Conservation (phyloP, 2,113 vertebrate species). For the Accipiter virgatus region DNA sequence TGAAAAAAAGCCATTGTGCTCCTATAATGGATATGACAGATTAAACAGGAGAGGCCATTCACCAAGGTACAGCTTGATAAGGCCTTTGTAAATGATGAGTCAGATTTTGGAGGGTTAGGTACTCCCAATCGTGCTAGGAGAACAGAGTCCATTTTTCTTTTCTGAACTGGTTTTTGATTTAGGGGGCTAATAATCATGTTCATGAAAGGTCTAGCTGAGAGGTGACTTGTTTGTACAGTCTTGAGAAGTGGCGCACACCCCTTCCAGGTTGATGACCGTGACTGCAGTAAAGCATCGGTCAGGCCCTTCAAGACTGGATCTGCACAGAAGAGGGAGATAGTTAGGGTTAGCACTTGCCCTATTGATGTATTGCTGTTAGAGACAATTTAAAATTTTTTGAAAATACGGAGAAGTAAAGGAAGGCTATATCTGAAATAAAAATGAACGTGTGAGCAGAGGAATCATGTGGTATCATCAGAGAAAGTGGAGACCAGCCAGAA, state of each 20-base stretch:
- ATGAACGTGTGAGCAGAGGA: neutral
- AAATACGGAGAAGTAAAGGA: neutral
- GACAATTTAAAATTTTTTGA: neutral
- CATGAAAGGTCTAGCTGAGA: neutral
- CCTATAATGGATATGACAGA: neutral
- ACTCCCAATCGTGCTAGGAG: fast-evolving
- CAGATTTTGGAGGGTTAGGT: neutral
- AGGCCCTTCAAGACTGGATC: neutral
- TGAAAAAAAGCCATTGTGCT: neutral
- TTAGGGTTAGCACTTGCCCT: neutral
- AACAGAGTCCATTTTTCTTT: neutral
- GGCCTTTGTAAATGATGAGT: neutral
- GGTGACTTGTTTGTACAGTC: neutral
- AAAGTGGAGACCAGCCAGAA: neutral
- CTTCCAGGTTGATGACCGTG: neutral
- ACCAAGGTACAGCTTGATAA: neutral
- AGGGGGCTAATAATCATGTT: neutral
- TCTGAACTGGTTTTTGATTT: neutral
- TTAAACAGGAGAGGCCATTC: neutral
- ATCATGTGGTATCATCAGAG: neutral
- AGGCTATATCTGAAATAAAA: neutral
- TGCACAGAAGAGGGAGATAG: neutral
- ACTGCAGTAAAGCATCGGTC: neutral
- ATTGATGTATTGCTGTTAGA: neutral
- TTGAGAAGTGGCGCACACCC: fast-evolving